Evolutionary conservation across 2,797 vertebrate species (phyloP), one percentile per base, ranked within the genome.

Genomic region (Halcyon chelicuti): DNA sequence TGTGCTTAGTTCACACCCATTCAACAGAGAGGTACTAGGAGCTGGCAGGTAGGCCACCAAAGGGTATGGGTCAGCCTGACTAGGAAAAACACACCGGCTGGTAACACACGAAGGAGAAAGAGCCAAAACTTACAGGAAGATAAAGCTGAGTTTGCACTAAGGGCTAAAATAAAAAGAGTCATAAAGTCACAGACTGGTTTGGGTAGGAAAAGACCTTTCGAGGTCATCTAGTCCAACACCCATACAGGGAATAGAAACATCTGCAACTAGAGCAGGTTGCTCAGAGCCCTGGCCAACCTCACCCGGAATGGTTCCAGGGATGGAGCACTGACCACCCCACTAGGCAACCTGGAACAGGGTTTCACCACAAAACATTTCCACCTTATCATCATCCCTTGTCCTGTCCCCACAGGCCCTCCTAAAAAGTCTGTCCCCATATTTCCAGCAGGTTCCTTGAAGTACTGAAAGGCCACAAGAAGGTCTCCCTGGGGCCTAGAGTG

Each of bases 1-100:
- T 8, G 11, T 5, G 5, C 7, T n/a, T 4, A 6, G 1, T 22
- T 73, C 9, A 52, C 47, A 28, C 1, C 18, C 35, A 3, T n/a
- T 29, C 65, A 71, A 11, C 2, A 31, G 9, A 17, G 13, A 14
- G 0, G 12, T 44, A 9, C 37, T 26, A 2, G 2, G 7, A 61
- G 42, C 3, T 11, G 0, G 25, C 55, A 91, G 46, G n/a, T 2
- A 1, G 31, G 28, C 33, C 29, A 49, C 28, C 9, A 19, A 42
- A 31, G 11, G 10, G 7, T 6, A 3, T 1, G 20, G 33, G 4
- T 31, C 21, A 55, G 63, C 40, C 17, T 4, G 13, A 6, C 16
- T 19, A 37, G 21, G 16, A 88, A 65, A 68, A 66, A 39, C 0
- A 1, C 19, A 42, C 23, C 74, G 25, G 28, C 67, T 60, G 14